Percentiles rank a stretch among this genome's conserved stretches.
Evolutionary conservation across 64 coral and sea anemone species (phyloP).

Genomic region (Acropora yongei): DNA sequence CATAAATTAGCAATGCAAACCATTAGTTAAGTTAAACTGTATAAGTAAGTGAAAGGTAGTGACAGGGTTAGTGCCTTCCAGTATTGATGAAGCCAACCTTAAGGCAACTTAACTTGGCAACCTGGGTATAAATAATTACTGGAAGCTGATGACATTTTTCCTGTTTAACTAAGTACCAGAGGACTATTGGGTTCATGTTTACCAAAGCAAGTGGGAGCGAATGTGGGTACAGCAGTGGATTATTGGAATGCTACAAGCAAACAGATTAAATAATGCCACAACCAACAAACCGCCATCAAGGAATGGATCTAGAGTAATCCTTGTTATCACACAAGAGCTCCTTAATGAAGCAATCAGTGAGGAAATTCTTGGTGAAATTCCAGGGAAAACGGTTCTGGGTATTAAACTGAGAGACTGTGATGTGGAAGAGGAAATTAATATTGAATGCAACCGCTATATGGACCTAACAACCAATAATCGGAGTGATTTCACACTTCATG

Average conservation of each 20-base stretch:
- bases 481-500: slow-evolving; percentile 44
- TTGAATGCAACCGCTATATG: slow-evolving; percentile 4
- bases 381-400: slow-evolving; percentile 29
- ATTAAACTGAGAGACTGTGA: slow-evolving; percentile 43
- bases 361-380: not conserved
- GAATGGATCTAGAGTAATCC: slow-evolving; percentile 21
- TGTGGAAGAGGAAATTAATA: slow-evolving; percentile 13
- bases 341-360: not conserved
- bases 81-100: too few species aligned
- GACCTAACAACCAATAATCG: slow-evolving; percentile 6
- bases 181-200: slow-evolving; percentile 67
- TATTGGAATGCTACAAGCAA: slow-evolving; percentile 35
- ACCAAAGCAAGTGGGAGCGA: slow-evolving; percentile 38
- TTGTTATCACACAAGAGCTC: slow-evolving; percentile 48
- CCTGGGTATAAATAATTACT: too few species aligned
- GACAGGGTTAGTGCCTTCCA: too few species aligned
- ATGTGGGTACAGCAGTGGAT: slow-evolving; percentile 65
- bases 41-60: too few species aligned
- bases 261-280: slow-evolving; percentile 27
- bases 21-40: too few species aligned
- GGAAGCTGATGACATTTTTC: too few species aligned
- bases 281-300: slow-evolving; percentile 30
- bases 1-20: too few species aligned
- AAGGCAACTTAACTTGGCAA: too few species aligned
- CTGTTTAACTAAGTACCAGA: slow-evolving; percentile 1